Evolutionary conservation across 2,888 invertebrate genomes (phyloP).

Genomic region (Polylopha cassiicola): DNA sequence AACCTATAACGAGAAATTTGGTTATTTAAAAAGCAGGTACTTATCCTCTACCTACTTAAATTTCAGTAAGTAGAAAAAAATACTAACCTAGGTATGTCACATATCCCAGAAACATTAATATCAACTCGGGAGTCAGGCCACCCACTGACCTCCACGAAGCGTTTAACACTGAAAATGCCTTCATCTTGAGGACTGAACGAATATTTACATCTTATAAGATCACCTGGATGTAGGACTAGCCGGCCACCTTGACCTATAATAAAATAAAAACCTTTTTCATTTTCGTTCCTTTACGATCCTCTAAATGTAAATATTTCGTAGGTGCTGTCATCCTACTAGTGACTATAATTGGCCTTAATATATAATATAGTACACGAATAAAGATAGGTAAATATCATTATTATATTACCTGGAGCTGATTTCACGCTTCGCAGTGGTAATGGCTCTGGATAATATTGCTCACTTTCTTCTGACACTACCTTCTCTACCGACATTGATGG

Average conservation of each 20-base stretch:
- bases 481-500: constrained; percentile 43
- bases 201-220: constrained; percentile 65
- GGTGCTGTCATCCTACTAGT: too few relatives aligned
- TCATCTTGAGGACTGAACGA: constrained; percentile 59
- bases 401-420: constrained; percentile 18
- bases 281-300: too few relatives aligned
- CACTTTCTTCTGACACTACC: constrained; percentile 33
- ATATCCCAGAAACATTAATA: constrained; percentile 55
- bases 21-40: constrained; percentile 1
- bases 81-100: constrained; percentile 61
- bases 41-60: too few relatives aligned
- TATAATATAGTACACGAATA: too few relatives aligned
- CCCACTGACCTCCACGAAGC: constrained; percentile 64
- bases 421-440: constrained; percentile 47
- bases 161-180: constrained; percentile 56
- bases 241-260: constrained; percentile 43
- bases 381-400: neutral
- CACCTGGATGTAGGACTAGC: constrained; percentile 57
- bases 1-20: constrained; percentile 44
- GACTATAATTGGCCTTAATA: too few relatives aligned
- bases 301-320: too few relatives aligned
- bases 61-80: neutral
- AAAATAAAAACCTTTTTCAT: constrained; percentile 3
- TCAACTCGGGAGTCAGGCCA: constrained; percentile 65
- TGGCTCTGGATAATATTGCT: constrained; percentile 36